Evolutionary conservation across 2,888 invertebrate genomes (phyloP).

Genomic region (Frankliniella intonsa): DNA sequence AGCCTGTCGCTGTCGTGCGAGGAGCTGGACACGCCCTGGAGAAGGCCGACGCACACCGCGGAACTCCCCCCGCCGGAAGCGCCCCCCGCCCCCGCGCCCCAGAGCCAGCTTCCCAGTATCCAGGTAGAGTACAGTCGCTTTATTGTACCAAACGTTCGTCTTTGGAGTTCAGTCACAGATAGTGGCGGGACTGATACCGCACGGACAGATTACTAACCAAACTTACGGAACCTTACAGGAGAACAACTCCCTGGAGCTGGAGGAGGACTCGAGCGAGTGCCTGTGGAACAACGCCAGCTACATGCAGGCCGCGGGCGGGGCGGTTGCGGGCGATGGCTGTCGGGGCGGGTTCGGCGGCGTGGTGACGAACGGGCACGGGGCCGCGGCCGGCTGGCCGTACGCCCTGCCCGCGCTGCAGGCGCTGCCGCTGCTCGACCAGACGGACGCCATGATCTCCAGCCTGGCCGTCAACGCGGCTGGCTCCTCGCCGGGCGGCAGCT

Average conservation of each 20-base stretch:
- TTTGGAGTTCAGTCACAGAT: too few species aligned
- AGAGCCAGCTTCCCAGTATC: slow-evolving; percentile 51
- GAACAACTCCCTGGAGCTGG: slow-evolving; percentile 65
- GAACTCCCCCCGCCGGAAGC: not conserved
- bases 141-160: too few species aligned
- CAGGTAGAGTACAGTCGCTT: not conserved
- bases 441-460: slow-evolving; percentile 14
- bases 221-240: slow-evolving; percentile 47
- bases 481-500: slow-evolving; percentile 58
- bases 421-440: slow-evolving; percentile 44
- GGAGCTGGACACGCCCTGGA: slow-evolving; percentile 49
- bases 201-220: not conserved
- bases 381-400: slow-evolving; percentile 33
- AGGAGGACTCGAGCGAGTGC: slow-evolving; percentile 69
- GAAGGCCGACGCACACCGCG: slow-evolving; percentile 44
- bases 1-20: slow-evolving; percentile 60
- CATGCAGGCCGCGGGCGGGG: slow-evolving; percentile 46
- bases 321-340: slow-evolving; percentile 15
- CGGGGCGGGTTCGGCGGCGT: slow-evolving; percentile 12
- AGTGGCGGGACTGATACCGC: not conserved
- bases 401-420: not conserved
- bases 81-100: not conserved
- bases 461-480: slow-evolving; percentile 34
- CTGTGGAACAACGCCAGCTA: slow-evolving; percentile 72
- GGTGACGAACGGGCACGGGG: slow-evolving; percentile 23